Evolutionary conservation across 2,888 invertebrate species (phyloP).

Genomic region (Xylocampa areola): DNA sequence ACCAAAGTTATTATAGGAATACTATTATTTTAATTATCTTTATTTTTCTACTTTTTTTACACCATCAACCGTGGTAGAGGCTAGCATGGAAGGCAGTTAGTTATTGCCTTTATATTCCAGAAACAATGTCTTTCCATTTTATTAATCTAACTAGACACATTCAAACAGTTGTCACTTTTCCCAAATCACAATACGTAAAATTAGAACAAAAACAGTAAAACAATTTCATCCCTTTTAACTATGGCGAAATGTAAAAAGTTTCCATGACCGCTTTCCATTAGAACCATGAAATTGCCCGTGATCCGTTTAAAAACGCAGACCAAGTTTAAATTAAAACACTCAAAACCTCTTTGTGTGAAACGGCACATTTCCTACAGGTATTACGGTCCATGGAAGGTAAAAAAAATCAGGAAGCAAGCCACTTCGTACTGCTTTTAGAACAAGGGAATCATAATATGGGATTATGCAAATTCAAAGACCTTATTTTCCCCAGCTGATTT

Average conservation of each 20-base stretch:
- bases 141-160: neutral
- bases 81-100: too few species aligned
- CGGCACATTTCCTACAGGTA: constrained; percentile 23
- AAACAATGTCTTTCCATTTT: too few species aligned
- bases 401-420: constrained; percentile 38
- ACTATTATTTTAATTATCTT: too few species aligned
- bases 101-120: too few species aligned
- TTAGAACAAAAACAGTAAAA: neutral
- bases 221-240: constrained; percentile 13
- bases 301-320: constrained; percentile 36
- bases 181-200: neutral
- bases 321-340: constrained; percentile 54
- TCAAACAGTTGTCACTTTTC: neutral
- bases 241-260: constrained; percentile 29
- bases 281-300: constrained; percentile 16
- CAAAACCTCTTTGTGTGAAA: constrained; percentile 18
- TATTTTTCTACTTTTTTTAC: too few species aligned
- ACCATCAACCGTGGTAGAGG: too few species aligned
- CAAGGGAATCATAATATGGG: constrained; percentile 46
- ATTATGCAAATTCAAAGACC: constrained; percentile 68
- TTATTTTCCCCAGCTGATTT: constrained; percentile 61
- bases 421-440: constrained; percentile 44
- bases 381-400: constrained; percentile 12
- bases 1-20: too few species aligned
- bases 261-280: constrained; percentile 32